These are phyloP conservation scores for Mobula birostris DNA, from an alignment of 2,113 vertebrate species.

Conservation along the genomic window DNA sequence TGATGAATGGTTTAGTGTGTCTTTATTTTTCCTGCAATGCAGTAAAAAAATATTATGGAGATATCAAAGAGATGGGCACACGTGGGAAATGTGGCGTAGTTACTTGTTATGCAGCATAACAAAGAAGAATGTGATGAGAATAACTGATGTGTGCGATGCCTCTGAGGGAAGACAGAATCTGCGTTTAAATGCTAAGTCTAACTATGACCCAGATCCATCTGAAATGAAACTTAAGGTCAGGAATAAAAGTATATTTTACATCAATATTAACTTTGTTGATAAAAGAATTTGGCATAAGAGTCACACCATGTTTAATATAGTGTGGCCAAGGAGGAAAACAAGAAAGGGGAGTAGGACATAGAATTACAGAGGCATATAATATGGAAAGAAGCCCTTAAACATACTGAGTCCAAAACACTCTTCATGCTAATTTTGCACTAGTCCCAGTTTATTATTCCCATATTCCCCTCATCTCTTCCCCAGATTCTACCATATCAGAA, in stretches of 20 bases:
- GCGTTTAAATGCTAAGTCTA: not conserved
- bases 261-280: not conserved
- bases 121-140: not conserved
- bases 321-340: not conserved
- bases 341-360: not conserved
- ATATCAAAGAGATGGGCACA: not conserved
- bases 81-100: not conserved
- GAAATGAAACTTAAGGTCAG: not conserved
- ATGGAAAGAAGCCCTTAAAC: no score
- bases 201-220: not conserved
- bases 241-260: not conserved
- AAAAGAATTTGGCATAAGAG: not conserved
- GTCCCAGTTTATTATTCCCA: no score
- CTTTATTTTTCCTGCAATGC: not conserved
- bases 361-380: no score
- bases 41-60: not conserved
- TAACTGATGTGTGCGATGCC: not conserved
- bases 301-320: not conserved
- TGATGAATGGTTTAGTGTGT: conserved; percentile 6
- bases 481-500: no score
- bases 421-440: no score
- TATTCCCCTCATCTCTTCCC: no score
- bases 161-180: not conserved
- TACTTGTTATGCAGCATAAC: conserved; percentile 12
- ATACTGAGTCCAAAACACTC: no score